A percentile compares a stretch with the other conserved stretches of the same genome.
Evolutionary conservation across 2,797 vertebrate species (phyloP).

Genomic region (Pelodytes ibericus): DNA sequence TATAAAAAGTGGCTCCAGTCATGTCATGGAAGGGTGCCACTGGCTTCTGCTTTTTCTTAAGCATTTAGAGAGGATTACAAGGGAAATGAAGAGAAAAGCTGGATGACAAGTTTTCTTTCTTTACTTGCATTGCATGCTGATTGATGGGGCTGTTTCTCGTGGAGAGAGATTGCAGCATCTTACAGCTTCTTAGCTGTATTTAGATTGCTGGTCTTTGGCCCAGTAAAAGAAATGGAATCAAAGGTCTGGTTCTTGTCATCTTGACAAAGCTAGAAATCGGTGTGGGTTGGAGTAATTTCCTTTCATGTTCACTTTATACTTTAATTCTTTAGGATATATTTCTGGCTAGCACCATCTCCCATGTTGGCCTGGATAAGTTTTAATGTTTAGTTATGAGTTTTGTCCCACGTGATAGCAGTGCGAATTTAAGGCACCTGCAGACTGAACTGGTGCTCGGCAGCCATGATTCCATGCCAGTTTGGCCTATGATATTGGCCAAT

Average conservation of each 20-base stretch:
- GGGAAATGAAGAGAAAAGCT: constrained; percentile 59
- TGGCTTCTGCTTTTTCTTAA: constrained; percentile 58
- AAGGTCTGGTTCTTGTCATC: constrained; percentile 40
- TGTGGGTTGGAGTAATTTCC: constrained; percentile 57
- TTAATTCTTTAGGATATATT: constrained; percentile 68
- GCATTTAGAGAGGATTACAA: constrained; percentile 45
- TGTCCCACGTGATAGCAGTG: background rate
- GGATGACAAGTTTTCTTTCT: background rate
- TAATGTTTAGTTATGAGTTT: constrained; percentile 5
- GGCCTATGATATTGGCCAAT: constrained; percentile 15
- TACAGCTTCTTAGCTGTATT: constrained; percentile 12
- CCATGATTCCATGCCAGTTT: background rate
- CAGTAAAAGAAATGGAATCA: constrained; percentile 53
- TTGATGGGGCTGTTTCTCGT: constrained; percentile 41
- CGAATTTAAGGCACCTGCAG: background rate
- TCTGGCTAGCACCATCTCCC: constrained; percentile 18
- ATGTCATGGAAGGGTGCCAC: constrained; percentile 55
- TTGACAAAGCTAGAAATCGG: constrained; percentile 52
- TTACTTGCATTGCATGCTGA: constrained; percentile 8
- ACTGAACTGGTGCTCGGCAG: background rate
- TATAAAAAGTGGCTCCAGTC: constrained; percentile 63
- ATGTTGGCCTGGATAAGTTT: constrained; percentile 12
- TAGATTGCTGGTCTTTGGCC: constrained; percentile 59
- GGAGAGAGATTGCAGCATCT: constrained; percentile 19
- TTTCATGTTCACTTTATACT: constrained; percentile 61